phyloP scores from a whole-genome alignment of 1,140 invertebrate genomes.

The Drosophila biarmipes region DNA sequence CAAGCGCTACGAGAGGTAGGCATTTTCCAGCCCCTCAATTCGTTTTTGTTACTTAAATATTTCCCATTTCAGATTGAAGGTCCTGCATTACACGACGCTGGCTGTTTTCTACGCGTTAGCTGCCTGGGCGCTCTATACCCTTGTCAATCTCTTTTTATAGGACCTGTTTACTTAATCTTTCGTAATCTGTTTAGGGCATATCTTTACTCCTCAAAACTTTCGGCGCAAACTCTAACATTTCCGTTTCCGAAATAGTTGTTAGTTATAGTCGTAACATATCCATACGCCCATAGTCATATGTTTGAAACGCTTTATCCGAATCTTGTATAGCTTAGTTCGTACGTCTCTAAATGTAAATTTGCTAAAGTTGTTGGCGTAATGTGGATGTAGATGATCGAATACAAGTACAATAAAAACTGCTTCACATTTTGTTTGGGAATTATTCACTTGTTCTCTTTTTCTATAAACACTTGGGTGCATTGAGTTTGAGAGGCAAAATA shows the following conservation, averaged over 20 bases:
- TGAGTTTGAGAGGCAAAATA: too few relatives aligned
- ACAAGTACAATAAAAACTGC: conserved; percentile 68
- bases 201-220: conserved; percentile 28
- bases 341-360: conserved; percentile 49
- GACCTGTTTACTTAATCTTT: conserved; percentile 16
- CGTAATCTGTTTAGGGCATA: conserved; percentile 44
- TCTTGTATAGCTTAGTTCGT: conserved; percentile 49
- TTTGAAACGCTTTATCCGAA: conserved; percentile 59
- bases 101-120: conserved; percentile 68
- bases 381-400: conserved; percentile 31
- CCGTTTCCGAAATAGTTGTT: conserved; percentile 44
- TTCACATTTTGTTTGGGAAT: conserved; percentile 73
- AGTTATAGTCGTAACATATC: conserved; percentile 62
- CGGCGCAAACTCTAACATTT: conserved; percentile 20
- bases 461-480: too few relatives aligned
- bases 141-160: conserved; percentile 69
- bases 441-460: conserved; percentile 2
- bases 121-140: conserved; percentile 61
- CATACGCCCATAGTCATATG: conserved; percentile 56
- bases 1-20: conserved; percentile 86
- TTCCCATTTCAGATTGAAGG: conserved; percentile 68
- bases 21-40: not conserved
- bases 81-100: conserved; percentile 73
- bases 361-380: conserved; percentile 23
- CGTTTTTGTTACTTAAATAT: not conserved